Evolutionary conservation across 2,888 invertebrate species (phyloP).

Genomic region (Geotrupes spiniger): DNA sequence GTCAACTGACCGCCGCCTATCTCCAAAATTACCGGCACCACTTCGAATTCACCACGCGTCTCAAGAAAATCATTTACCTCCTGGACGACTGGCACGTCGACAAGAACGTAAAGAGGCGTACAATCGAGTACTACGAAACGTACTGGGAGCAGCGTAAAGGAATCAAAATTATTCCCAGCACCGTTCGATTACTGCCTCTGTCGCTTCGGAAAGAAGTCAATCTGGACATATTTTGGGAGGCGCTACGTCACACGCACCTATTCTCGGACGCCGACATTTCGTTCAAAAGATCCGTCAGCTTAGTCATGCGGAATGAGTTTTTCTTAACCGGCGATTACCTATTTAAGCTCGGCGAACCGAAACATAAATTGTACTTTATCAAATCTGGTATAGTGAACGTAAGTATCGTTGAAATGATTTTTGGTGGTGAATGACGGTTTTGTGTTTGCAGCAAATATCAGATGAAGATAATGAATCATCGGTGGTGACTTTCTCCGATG

Average conservation of each 20-base stretch:
- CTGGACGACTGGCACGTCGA: constrained; percentile 21
- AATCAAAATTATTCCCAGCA: constrained; percentile 50
- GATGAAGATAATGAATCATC: constrained; percentile 57
- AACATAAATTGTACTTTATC: constrained; percentile 54
- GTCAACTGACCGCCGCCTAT: constrained; percentile 13
- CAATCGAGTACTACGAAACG: constrained; percentile 50
- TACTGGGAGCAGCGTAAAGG: constrained; percentile 56
- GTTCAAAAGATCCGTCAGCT: constrained; percentile 53
- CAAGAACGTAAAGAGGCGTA: constrained; percentile 15
- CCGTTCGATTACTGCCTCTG: constrained; percentile 50
- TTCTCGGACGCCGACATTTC: constrained; percentile 54
- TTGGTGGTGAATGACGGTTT: neutral
- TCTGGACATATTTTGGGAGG: constrained; percentile 55
- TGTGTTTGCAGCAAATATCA: constrained; percentile 33
- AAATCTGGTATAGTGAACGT: constrained; percentile 50
- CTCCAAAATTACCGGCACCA: constrained; percentile 15
- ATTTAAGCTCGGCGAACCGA: constrained; percentile 52
- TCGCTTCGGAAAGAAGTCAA: constrained; percentile 55
- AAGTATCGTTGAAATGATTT: neutral
- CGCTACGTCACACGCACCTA: constrained; percentile 54
- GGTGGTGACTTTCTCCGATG: constrained; percentile 54
- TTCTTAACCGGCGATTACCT: constrained; percentile 55
- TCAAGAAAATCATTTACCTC: constrained; percentile 17
- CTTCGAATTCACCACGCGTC: constrained; percentile 9
- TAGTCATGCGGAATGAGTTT: constrained; percentile 54